Conservation (phyloP, 1,140 invertebrate genomes). For the Brachionus plicatilis region DNA sequence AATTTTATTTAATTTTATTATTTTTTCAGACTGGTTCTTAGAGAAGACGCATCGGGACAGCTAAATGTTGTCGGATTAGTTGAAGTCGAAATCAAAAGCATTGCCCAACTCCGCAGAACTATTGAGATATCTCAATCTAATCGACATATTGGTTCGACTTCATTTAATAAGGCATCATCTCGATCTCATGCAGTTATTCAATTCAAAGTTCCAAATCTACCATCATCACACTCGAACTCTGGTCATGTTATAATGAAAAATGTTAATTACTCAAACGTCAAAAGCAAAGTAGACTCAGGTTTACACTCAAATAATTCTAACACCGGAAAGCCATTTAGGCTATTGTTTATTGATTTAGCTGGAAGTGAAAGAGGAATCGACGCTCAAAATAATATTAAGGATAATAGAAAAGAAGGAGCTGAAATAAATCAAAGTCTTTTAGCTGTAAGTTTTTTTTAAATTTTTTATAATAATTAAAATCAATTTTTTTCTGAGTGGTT, state of each 20-base stretch:
- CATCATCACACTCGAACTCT: not conserved
- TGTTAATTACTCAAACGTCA: not conserved
- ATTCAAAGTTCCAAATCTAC: slow-evolving; percentile 46
- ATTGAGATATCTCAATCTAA: slow-evolving; percentile 48
- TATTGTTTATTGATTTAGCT: slow-evolving; percentile 44
- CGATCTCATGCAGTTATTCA: slow-evolving; percentile 55
- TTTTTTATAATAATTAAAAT: not conserved
- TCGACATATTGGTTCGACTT: slow-evolving; percentile 51
- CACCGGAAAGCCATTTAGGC: slow-evolving; percentile 27
- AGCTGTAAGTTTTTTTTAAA: not conserved
- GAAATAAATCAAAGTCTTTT: slow-evolving; percentile 43
- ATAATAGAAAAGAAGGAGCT: slow-evolving; percentile 42
- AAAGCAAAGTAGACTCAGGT: not conserved
- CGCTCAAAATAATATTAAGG: slow-evolving; percentile 39
- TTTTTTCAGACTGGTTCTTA: not conserved
- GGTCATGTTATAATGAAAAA: slow-evolving; percentile 18
- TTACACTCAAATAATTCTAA: not conserved
- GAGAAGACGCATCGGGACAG: slow-evolving; percentile 50
- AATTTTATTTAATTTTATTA: not conserved
- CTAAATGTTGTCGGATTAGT: slow-evolving; percentile 53
- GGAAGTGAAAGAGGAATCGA: slow-evolving; percentile 43
- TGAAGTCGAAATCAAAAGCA: slow-evolving; percentile 49
- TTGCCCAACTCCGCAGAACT: slow-evolving; percentile 46
- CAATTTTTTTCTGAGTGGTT: not conserved
- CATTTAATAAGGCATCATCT: slow-evolving; percentile 51